These are phyloP conservation scores for Trematomus loennbergii DNA, from an alignment of 2,113 vertebrate genomes.

Conservation along the genomic window DNA sequence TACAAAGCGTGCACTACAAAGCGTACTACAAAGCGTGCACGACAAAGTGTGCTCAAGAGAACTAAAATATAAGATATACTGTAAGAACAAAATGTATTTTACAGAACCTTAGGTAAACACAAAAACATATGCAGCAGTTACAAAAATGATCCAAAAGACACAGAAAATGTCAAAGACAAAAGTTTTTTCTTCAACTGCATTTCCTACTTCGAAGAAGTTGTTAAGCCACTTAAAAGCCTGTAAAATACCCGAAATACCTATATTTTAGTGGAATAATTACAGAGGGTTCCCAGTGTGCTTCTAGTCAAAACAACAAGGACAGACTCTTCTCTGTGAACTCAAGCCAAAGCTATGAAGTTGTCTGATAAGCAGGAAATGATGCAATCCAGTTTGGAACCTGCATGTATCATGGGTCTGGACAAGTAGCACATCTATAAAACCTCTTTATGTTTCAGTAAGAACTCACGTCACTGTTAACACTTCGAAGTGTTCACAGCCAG, in stretches of 20 bases:
- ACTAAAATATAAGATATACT: too few relatives aligned
- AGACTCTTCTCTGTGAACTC: background rate
- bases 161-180: background rate
- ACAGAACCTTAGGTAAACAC: too few relatives aligned
- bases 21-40: too few relatives aligned
- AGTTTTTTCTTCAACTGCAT: background rate
- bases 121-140: background rate
- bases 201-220: background rate
- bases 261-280: background rate
- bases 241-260: background rate
- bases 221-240: background rate
- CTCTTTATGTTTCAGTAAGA: background rate
- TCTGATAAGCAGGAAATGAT: background rate
- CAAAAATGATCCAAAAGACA: background rate
- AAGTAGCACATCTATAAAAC: background rate
- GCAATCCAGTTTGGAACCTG: conserved; percentile 12
- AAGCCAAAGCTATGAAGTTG: background rate
- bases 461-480: conserved; percentile 10
- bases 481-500: background rate
- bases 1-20: background rate
- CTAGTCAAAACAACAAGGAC: background rate
- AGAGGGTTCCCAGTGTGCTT: background rate
- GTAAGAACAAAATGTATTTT: background rate
- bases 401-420: background rate
- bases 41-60: background rate